phyloP scores from a whole-genome alignment of 2,888 invertebrate genomes.

The Hydrotaea cyrtoneurina region DNA sequence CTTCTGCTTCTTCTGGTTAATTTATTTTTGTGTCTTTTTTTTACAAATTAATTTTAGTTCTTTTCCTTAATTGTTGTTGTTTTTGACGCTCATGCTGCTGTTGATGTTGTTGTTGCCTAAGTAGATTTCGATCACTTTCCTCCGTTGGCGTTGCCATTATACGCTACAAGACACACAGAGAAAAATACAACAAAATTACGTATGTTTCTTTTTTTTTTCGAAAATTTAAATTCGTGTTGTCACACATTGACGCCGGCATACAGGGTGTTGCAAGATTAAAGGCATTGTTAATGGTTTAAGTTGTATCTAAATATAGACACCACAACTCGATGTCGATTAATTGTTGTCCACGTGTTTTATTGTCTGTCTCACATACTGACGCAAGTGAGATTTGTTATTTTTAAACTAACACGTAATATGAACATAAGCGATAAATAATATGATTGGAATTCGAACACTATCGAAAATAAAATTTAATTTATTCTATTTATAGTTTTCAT shows the following conservation, averaged over 20 bases:
- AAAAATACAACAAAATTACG: slow-evolving; percentile 37
- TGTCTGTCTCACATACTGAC: too few relatives aligned
- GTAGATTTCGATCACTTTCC: slow-evolving; percentile 49
- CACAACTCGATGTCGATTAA: too few relatives aligned
- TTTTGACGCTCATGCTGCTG: slow-evolving; percentile 58
- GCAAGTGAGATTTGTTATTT: too few relatives aligned
- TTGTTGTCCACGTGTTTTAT: too few relatives aligned
- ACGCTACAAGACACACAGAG: slow-evolving; percentile 51
- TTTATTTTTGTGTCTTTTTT: slow-evolving; percentile 54
- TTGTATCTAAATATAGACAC: too few relatives aligned
- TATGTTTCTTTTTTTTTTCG: slow-evolving; percentile 10
- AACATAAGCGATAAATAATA: too few relatives aligned
- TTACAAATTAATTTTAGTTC: slow-evolving; percentile 64
- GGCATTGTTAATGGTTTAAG: not conserved
- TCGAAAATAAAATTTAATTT: too few relatives aligned
- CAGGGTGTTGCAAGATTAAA: slow-evolving; percentile 27
- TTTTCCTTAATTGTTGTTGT: slow-evolving; percentile 51
- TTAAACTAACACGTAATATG: too few relatives aligned
- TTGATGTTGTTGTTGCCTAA: slow-evolving; percentile 59
- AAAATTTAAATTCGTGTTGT: slow-evolving; percentile 10
- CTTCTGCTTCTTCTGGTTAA: slow-evolving; percentile 32
- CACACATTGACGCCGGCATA: slow-evolving; percentile 3
- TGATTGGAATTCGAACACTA: too few relatives aligned
- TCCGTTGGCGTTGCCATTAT: slow-evolving; percentile 61
- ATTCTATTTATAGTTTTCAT: too few relatives aligned